Evolutionary conservation across 2,113 vertebrate species (phyloP).

Genomic region (Elephantulus edwardii): DNA sequence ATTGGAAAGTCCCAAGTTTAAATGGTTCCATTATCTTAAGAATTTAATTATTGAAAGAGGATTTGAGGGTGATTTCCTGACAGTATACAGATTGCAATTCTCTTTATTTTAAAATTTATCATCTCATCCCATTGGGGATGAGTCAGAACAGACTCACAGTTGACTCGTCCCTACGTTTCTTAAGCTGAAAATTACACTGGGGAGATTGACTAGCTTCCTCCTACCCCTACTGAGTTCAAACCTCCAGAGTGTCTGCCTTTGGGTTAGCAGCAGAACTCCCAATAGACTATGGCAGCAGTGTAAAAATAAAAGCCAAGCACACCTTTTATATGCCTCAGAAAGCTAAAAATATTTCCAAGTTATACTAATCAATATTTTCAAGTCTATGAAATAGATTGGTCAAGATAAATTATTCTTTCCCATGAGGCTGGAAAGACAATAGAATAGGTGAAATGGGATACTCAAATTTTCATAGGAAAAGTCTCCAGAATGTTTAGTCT

Average conservation of each 20-base stretch:
- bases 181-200: too few relatives aligned
- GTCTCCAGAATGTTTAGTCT: too few relatives aligned
- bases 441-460: background rate
- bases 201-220: too few relatives aligned
- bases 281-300: too few relatives aligned
- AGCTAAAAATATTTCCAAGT: slow-evolving; percentile 11
- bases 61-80: background rate
- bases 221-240: too few relatives aligned
- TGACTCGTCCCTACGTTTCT: too few relatives aligned
- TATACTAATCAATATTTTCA: background rate
- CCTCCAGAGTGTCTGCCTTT: too few relatives aligned
- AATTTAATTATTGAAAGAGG: slow-evolving; percentile 8
- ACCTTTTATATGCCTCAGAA: background rate
- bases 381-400: background rate
- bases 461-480: background rate
- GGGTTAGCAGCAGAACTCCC: too few relatives aligned
- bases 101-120: slow-evolving; percentile 17
- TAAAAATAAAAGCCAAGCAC: background rate
- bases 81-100: background rate
- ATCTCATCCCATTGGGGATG: too few relatives aligned
- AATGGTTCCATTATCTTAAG: slow-evolving; percentile 27
- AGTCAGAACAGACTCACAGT: too few relatives aligned
- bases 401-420: background rate
- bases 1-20: slow-evolving; percentile 7
- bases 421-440: background rate